Percentiles rank a stretch among this genome's conserved stretches.
Conservation (phyloP, 1,140 invertebrate species). For the Melanaphis sacchari region DNA sequence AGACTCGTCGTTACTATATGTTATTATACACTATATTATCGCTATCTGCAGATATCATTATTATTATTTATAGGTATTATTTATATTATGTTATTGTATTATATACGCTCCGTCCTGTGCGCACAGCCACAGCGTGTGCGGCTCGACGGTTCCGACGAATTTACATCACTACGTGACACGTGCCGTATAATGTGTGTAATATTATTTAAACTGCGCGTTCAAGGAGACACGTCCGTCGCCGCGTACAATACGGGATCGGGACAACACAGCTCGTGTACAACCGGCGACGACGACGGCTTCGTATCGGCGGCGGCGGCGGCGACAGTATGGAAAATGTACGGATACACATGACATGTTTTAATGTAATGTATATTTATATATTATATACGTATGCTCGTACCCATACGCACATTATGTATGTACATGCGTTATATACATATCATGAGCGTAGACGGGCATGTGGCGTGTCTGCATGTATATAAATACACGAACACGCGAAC, state of each 20-base stretch:
- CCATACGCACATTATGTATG: no score
- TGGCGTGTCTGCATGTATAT: neutral
- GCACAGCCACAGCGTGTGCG: neutral
- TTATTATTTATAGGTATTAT: neutral
- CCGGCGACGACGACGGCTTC: neutral
- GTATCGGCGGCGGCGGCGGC: no score
- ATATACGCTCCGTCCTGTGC: no score
- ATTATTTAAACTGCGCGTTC: neutral
- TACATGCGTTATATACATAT: no score
- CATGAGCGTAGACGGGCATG: no score
- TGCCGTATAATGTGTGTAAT: neutral
- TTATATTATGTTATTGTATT: neutral
- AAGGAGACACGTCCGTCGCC: constrained; percentile 1
- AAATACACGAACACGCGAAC: neutral
- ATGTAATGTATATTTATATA: no score
- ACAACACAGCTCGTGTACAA: neutral
- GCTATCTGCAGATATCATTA: no score
- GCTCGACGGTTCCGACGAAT: neutral
- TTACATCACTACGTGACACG: constrained; percentile 47
- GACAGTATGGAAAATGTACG: neutral
- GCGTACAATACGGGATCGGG: neutral
- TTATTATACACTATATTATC: no score
- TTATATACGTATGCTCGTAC: no score
- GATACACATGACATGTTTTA: neutral
- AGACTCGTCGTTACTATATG: no score